These are phyloP conservation scores for Chionoecetes opilio DNA, from an alignment of 1,140 invertebrate genomes.

Conservation along the genomic window DNA sequence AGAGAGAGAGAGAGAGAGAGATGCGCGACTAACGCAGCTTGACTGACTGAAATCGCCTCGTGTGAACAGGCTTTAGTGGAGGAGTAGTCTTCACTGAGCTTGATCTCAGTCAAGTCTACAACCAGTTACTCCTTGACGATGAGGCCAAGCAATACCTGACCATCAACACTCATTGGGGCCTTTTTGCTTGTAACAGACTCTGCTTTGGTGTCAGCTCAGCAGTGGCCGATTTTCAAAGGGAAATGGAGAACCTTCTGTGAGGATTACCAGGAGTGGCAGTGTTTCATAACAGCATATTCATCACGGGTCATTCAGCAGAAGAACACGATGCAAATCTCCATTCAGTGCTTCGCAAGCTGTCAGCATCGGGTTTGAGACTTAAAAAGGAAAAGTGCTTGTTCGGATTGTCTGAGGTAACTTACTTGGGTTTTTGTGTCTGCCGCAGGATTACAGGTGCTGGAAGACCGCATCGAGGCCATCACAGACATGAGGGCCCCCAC, in stretches of 20 bases:
- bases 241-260: not conserved
- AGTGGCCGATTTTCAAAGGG: conserved; percentile 7
- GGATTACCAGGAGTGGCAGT: conserved; percentile 12
- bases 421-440: conserved; percentile 35
- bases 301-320: not conserved
- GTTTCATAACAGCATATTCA: not conserved
- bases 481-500: not conserved
- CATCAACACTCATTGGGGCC: not conserved
- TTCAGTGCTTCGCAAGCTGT: not conserved
- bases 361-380: not conserved
- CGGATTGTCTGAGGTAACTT: not conserved
- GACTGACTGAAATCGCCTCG: too few relatives aligned
- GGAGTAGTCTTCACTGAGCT: conserved; percentile 4
- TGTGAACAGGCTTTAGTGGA: conserved; percentile 20
- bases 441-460: not conserved
- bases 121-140: not conserved
- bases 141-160: not conserved
- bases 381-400: conserved; percentile 2
- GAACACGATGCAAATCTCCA: not conserved
- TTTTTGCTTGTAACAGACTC: not conserved
- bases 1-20: too few relatives aligned
- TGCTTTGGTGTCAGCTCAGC: not conserved
- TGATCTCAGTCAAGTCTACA: conserved; percentile 7
- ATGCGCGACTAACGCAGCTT: too few relatives aligned
- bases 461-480: not conserved